These are phyloP conservation scores for Athene cunicularia DNA, from an alignment of 2,113 vertebrate species.

Conservation along the genomic window DNA sequence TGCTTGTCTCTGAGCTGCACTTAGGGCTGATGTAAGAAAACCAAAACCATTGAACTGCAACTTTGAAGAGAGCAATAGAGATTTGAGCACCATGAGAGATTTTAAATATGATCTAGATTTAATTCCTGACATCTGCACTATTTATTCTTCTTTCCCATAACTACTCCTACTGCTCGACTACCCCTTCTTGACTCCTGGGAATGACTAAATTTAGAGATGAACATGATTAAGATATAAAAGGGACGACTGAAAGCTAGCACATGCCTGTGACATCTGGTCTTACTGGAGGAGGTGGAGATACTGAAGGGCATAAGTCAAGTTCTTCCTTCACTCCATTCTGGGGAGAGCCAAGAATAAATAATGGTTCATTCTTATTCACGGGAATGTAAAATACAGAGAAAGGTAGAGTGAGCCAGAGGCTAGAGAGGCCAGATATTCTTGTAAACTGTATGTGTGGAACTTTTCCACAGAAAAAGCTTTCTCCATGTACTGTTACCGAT, in stretches of 20 bases:
- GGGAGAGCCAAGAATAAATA: not conserved
- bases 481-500: not conserved
- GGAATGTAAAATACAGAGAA: not conserved
- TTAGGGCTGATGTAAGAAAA: not conserved
- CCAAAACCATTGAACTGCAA: not conserved
- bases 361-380: not conserved
- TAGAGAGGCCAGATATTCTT: not conserved
- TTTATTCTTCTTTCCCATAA: slow-evolving; percentile 44
- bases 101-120: not conserved
- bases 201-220: not conserved
- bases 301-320: not conserved
- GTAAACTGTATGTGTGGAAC: not conserved
- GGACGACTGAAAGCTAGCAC: not conserved
- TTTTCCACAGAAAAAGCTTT: not conserved
- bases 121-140: slow-evolving; percentile 20
- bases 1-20: not conserved
- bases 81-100: not conserved
- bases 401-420: not conserved
- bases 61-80: not conserved
- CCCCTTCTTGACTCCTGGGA: slow-evolving; percentile 13
- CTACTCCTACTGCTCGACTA: not conserved
- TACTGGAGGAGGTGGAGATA: not conserved
- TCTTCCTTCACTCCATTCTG: not conserved
- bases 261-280: slow-evolving; percentile 32
- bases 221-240: slow-evolving; percentile 7